A percentile compares a stretch with the other conserved stretches of the same genome.
phyloP scores from a whole-genome alignment of 2,797 vertebrate genomes.

The Myotis myotis region DNA sequence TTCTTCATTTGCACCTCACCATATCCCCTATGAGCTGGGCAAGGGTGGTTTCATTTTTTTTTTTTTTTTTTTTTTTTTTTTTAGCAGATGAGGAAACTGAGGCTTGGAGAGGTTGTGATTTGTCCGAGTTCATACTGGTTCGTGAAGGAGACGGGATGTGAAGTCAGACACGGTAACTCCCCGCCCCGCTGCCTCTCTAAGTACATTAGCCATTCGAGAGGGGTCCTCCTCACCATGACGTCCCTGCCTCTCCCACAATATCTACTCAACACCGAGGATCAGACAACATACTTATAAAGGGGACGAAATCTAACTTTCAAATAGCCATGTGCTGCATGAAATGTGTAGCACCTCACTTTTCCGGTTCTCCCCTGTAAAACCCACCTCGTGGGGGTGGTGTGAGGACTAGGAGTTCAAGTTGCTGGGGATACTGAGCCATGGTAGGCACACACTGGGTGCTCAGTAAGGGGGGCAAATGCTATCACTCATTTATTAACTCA shows the following conservation, averaged over 20 bases:
- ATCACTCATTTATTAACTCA: background rate
- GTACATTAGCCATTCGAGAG: background rate
- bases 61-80: too few relatives aligned
- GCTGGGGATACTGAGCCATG: background rate
- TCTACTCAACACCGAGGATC: background rate
- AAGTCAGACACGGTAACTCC: background rate
- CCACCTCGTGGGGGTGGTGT: rapidly evolving
- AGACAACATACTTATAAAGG: background rate
- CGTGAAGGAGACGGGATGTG: background rate
- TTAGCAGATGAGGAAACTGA: background rate
- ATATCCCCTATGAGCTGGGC: rapidly evolving
- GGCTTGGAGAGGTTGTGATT: background rate
- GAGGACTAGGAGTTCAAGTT: background rate
- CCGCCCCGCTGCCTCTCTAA: background rate
- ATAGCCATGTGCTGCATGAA: background rate
- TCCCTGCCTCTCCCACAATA: background rate
- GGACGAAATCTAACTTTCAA: background rate
- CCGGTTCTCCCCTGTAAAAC: background rate
- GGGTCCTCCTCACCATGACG: background rate
- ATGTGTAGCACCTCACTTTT: background rate
- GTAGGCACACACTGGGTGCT: background rate
- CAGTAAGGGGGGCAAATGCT: background rate
- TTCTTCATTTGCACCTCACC: background rate
- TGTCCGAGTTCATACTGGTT: background rate
- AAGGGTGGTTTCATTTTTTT: background rate